A percentile compares a stretch with the other conserved stretches of the same genome.
These are phyloP conservation scores for Sclerodermus sp. DNA, from an alignment of 2,888 invertebrate genomes.

Conservation along the genomic window DNA sequence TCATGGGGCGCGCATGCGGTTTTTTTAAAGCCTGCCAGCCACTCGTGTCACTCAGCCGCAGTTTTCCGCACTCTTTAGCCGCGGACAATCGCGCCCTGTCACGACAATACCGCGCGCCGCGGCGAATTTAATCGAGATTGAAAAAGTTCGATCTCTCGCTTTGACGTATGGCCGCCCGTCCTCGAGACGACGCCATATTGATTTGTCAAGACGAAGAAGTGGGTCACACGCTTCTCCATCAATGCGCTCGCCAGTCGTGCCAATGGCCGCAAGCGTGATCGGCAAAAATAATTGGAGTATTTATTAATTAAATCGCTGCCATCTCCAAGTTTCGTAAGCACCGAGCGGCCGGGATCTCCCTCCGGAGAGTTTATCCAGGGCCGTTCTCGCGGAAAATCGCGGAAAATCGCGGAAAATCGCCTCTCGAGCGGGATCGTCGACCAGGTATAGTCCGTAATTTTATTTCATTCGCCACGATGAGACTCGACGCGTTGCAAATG, in stretches of 20 bases:
- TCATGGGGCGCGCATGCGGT: conserved; percentile 14
- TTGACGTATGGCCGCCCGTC: conserved; percentile 31
- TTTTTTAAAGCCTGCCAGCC: conserved; percentile 15
- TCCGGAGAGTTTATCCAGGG: no score
- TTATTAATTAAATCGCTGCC: neutral
- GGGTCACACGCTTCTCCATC: conserved; percentile 26
- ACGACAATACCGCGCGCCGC: conserved; percentile 28
- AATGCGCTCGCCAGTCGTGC: neutral
- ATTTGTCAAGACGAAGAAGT: conserved; percentile 31
- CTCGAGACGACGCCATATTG: conserved; percentile 34
- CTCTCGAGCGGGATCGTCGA: no score
- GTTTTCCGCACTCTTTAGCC: conserved; percentile 38
- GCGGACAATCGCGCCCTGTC: conserved; percentile 36
- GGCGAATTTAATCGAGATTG: conserved; percentile 37
- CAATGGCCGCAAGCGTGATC: no score
- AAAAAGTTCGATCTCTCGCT: conserved; percentile 36
- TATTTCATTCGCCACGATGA: no score
- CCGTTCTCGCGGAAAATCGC: no score
- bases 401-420: no score
- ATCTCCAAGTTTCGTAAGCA: no score
- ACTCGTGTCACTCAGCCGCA: conserved; percentile 36
- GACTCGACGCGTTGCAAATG: no score
- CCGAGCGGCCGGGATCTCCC: no score
- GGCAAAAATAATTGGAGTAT: neutral
- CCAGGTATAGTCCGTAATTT: no score